Evolutionary conservation across 2,888 invertebrate species (phyloP), one percentile per base, ranked within the genome.

Genomic region (Drosophila mayaguana): DNA sequence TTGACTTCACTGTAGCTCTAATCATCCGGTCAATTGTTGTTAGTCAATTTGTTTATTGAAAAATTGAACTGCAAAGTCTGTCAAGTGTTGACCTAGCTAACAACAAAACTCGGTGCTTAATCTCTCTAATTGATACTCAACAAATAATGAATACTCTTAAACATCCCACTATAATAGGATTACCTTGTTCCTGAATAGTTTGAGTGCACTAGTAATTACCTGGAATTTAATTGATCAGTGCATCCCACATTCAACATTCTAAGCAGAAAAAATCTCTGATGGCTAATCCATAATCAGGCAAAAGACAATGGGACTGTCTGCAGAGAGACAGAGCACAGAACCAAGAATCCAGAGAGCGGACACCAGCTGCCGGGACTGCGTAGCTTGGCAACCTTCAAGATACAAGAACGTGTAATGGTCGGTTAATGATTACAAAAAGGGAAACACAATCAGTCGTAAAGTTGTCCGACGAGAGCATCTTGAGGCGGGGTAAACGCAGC

Each of bases 391-490:
- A 65, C 64, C 48, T 66, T 55, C 25, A 66, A 76, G 70, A 78
- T 68, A 69, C 70, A 83, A 50, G 40, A 60, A 55, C 77, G 63
- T 89, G 88, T 87, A 84, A 84, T 88, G 66, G 80, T 72, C 72
- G 74, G 70, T 76, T 88, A 84, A 84, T 84, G 89, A 81, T 72
- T 81, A 85, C 80, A 72, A 64, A 65, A 65, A 65, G 64, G 65
- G 46, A 80, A 77, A 72, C 25, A 80, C 83, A 74, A 80, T 80
- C 80, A 78, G 72, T 80, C 82, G 82, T 79, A 78, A 80, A 79
- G 65, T 62, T 78, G 64, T 48, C 68, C 66, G 76, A 67, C 65
- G 56, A 59, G 72, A 28, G 56, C 55, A 60, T 45, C 61, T 74
- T 61, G 54, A 56, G 73, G 20, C 45, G 65, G 57, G 48, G 38